Conservation (phyloP, 2,113 vertebrate genomes). For the Silurus meridionalis region DNA sequence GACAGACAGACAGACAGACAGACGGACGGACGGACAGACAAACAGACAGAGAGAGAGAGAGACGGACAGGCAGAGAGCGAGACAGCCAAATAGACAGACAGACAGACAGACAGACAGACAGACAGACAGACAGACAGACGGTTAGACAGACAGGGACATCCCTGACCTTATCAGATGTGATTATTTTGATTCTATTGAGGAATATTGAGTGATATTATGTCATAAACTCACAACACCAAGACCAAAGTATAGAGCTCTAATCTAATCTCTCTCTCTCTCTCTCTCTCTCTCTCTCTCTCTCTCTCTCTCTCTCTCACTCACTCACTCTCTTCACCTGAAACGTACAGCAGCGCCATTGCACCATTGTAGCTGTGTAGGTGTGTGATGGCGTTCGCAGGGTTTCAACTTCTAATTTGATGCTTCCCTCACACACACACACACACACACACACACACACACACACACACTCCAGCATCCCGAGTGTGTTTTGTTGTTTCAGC, state of each 20-base stretch:
- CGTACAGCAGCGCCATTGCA: not conserved
- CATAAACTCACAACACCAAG: constrained; percentile 52
- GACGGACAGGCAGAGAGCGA: not conserved
- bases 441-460: constrained; percentile 24
- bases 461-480: constrained; percentile 28
- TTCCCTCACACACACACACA: constrained; percentile 1
- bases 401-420: constrained; percentile 8
- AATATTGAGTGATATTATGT: constrained; percentile 1
- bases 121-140: not conserved
- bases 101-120: not conserved
- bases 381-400: not conserved
- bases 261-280: not conserved
- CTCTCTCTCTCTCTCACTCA: not conserved
- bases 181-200: not conserved
- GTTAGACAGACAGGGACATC: not conserved
- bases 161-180: constrained; percentile 26
- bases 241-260: constrained; percentile 79
- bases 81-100: not conserved
- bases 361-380: not conserved
- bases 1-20: constrained; percentile 61
- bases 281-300: not conserved
- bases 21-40: not conserved
- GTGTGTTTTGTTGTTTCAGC: constrained; percentile 40
- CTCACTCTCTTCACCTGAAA: not conserved
- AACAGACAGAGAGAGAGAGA: not conserved